Evolutionary conservation across 2,797 vertebrate genomes (phyloP), one percentile per base, ranked within the genome.

Genomic region (Gambelia wislizenii): DNA sequence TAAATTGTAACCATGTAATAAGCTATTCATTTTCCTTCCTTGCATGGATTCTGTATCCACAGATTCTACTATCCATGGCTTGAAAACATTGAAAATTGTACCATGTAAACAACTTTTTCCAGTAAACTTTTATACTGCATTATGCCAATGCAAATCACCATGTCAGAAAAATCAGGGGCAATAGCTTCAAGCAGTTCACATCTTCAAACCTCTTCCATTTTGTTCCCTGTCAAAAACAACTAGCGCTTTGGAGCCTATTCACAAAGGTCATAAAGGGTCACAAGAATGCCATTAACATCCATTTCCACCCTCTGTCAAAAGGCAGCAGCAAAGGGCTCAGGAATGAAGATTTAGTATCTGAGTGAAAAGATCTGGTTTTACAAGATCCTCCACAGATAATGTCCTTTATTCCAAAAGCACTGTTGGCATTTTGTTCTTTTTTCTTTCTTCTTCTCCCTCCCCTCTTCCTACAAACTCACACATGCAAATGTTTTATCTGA

Each of bases 291-390:
- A 72, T 81, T 74, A 59, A 36, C 39, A 82, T 47, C 67, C 27
- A 87, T 30, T 81, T 72, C 42, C 30, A 14, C 27, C 56, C 10
- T 64, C 42, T 14, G 8, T 81, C 78, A 92, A 92, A 94, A 91
- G 91, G 4, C 8, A 30, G 6, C 52, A 94, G 93, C 90, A 94
- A 92, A 94, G 86, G 87, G 18, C 61, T 69, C 49, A 6, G 91
- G 89, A 94, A 93, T 3, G 69, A 92, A 89, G 87, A 92, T 70
- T 85, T 78, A 92, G 25, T 82, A 44, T 52, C 84, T 91, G 84
- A 89, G 91, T 88, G 70, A 90, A 93, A 95, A 93, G 89, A 89
- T 85, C 80, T 85, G 85, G 82, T 93, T 93, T 94, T 94, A 90
- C 90, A 94, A 94, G 89, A 87, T 88, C 89, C 61, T 88, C 88